These are phyloP conservation scores for Vespertilio murinus DNA, from an alignment of 2,797 vertebrate species.

Conservation along the genomic window DNA sequence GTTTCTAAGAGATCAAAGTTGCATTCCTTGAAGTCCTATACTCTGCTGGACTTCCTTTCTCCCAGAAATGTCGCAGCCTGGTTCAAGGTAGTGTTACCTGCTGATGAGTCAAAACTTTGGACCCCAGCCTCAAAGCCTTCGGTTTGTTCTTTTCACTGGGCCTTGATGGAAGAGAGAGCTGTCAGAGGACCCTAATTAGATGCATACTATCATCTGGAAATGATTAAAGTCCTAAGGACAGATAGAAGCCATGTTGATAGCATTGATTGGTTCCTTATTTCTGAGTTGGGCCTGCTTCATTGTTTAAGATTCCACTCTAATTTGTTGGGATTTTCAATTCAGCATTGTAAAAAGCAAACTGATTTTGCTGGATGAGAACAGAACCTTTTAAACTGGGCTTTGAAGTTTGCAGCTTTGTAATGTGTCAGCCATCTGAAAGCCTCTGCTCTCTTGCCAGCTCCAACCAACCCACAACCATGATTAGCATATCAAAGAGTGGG, in stretches of 20 bases:
- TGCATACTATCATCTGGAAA: slow-evolving; percentile 87
- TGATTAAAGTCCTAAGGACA: slow-evolving; percentile 88
- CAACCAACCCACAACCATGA: slow-evolving; percentile 79
- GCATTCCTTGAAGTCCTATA: not conserved
- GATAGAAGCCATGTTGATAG: slow-evolving; percentile 92
- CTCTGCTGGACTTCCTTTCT: not conserved
- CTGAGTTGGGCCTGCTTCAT: slow-evolving; percentile 84
- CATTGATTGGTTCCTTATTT: slow-evolving; percentile 92
- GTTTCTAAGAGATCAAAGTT: not conserved
- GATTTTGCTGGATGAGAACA: slow-evolving; percentile 82
- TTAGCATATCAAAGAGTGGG: slow-evolving; percentile 83
- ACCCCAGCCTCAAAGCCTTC: not conserved
- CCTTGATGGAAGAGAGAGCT: slow-evolving; percentile 73
- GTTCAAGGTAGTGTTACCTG: slow-evolving; percentile 11
- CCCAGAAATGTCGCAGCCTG: not conserved
- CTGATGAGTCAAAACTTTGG: not conserved
- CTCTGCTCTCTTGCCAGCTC: slow-evolving; percentile 75
- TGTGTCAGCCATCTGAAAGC: slow-evolving; percentile 81
- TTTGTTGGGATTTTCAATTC: slow-evolving; percentile 80
- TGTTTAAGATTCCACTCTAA: slow-evolving; percentile 83
- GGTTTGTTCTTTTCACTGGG: slow-evolving; percentile 38
- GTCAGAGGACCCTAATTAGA: slow-evolving; percentile 78
- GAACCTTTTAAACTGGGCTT: slow-evolving; percentile 86
- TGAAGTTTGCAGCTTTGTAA: slow-evolving; percentile 86
- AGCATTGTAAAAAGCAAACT: slow-evolving; percentile 83